phyloP scores from a whole-genome alignment of 2,888 invertebrate genomes.

The Epinotia demarniana region DNA sequence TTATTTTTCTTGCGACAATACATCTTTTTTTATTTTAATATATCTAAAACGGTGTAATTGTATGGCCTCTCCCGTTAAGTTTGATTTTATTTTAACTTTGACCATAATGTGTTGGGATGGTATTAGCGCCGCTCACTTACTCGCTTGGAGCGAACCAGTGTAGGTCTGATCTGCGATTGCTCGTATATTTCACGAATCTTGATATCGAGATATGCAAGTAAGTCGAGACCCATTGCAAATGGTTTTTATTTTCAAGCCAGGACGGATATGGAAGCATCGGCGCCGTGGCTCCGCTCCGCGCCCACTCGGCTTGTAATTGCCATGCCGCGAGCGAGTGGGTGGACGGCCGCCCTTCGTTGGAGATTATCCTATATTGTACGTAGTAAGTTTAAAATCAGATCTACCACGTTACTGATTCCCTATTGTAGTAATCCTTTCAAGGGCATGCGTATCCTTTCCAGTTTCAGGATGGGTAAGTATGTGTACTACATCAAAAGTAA shows the following conservation, averaged over 20 bases:
- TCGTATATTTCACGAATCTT: background rate
- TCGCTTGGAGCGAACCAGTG: background rate
- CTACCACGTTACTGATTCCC: conserved; percentile 34
- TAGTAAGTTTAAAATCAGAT: conserved; percentile 38
- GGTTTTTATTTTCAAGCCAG: background rate
- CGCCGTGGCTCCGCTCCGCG: conserved; percentile 67
- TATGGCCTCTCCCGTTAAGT: background rate
- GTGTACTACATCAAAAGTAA: background rate
- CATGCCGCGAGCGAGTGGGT: conserved; percentile 56
- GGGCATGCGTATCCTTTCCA: background rate
- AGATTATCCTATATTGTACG: conserved; percentile 38
- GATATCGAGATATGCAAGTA: background rate
- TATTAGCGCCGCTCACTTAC: background rate
- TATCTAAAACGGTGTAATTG: background rate
- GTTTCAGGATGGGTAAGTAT: background rate
- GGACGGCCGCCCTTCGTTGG: conserved; percentile 47
- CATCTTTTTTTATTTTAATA: too few species aligned
- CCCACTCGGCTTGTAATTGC: conserved; percentile 61
- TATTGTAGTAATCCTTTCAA: conserved; percentile 6
- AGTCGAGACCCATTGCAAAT: background rate
- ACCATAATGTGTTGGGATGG: background rate
- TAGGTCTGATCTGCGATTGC: background rate
- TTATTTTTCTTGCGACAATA: too few species aligned
- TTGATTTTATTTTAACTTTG: background rate
- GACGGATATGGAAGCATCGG: conserved; percentile 59